A percentile compares a stretch with the other conserved stretches of the same genome.
phyloP scores from a whole-genome alignment of 2,113 vertebrate genomes.

The Muntiacus muntjak region DNA sequence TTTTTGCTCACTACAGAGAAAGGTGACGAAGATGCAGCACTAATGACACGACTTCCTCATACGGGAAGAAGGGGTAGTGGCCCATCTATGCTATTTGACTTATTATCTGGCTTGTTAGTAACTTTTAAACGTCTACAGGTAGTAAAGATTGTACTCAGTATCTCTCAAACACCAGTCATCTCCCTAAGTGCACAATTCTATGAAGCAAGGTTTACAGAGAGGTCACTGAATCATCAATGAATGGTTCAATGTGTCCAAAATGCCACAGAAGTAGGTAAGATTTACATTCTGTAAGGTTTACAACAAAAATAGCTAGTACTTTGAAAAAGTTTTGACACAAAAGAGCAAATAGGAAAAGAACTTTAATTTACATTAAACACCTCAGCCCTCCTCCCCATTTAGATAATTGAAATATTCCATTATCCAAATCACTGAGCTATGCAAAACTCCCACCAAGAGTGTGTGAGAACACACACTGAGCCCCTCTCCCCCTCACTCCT shows the following conservation, averaged over 20 bases:
- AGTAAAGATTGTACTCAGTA: background rate
- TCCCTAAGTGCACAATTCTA: background rate
- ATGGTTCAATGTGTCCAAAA: background rate
- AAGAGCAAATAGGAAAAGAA: background rate
- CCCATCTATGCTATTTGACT: background rate
- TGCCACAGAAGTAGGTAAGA: background rate
- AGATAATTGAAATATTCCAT: background rate
- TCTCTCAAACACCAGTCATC: background rate
- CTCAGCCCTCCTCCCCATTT: background rate
- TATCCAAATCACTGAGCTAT: conserved; percentile 22
- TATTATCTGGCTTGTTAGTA: background rate
- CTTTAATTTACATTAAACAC: background rate
- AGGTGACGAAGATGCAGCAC: background rate
- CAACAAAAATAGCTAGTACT: conserved; percentile 10
- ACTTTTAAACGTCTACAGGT: background rate
- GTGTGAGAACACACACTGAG: background rate
- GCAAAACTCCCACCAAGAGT: background rate
- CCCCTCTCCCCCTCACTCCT: background rate
- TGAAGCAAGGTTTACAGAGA: background rate
- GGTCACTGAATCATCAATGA: background rate
- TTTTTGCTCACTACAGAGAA: background rate
- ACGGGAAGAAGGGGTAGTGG: background rate
- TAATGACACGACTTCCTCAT: background rate
- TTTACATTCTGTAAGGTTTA: background rate
- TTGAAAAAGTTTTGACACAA: background rate